These are phyloP conservation scores for Xylocampa areola DNA, from an alignment of 2,888 invertebrate genomes.

Conservation along the genomic window DNA sequence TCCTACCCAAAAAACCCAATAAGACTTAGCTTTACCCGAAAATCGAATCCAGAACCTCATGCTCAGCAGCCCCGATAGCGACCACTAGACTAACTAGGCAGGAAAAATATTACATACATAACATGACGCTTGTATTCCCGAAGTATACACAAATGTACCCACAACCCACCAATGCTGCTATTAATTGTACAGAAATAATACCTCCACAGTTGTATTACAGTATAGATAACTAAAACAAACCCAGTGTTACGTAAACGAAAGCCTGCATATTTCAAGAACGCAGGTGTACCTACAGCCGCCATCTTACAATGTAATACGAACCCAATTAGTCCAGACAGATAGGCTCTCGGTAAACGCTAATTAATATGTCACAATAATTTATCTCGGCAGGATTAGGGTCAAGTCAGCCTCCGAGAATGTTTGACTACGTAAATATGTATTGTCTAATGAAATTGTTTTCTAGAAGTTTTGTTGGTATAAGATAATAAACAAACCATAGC, in stretches of 20 bases:
- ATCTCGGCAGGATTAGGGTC: constrained; percentile 50
- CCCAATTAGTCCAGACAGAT: constrained; percentile 59
- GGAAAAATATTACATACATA: too few relatives aligned
- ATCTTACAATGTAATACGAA: constrained; percentile 57
- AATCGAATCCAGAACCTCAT: too few relatives aligned
- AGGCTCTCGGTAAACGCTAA: constrained; percentile 55
- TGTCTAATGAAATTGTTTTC: constrained; percentile 11
- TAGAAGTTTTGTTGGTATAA: neutral
- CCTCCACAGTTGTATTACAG: too few relatives aligned
- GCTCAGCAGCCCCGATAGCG: too few relatives aligned
- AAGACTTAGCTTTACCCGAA: too few relatives aligned
- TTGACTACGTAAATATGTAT: constrained; percentile 11
- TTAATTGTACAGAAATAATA: too few relatives aligned
- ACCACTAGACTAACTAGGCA: too few relatives aligned
- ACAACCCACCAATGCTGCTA: too few relatives aligned
- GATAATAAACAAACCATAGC: too few relatives aligned
- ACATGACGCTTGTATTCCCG: too few relatives aligned
- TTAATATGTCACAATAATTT: constrained; percentile 67
- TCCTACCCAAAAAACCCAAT: too few relatives aligned
- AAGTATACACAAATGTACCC: too few relatives aligned
- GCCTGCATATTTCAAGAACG: constrained; percentile 25
- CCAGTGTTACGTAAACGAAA: constrained; percentile 15
- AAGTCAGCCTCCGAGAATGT: constrained; percentile 24
- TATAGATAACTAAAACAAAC: neutral
- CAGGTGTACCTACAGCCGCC: constrained; percentile 43